phyloP scores from a whole-genome alignment of 2,797 vertebrate genomes.

The Pipistrellus kuhlii region DNA sequence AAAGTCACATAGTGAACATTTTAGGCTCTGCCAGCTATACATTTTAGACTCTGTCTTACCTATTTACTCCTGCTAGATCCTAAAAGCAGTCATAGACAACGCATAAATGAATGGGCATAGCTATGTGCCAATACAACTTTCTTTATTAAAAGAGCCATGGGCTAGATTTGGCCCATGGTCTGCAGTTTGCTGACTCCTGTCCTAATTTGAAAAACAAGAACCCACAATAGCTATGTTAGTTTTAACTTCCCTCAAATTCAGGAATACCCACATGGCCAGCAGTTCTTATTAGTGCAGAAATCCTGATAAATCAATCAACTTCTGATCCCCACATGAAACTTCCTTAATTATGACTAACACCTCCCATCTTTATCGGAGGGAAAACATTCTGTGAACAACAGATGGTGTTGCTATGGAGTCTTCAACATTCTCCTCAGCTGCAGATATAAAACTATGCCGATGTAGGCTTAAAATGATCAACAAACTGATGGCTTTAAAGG shows the following conservation, averaged over 20 bases:
- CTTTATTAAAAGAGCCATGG: background rate
- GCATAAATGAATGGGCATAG: background rate
- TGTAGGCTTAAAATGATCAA: constrained; percentile 80
- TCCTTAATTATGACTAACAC: constrained; percentile 86
- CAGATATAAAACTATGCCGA: constrained; percentile 83
- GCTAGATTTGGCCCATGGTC: background rate
- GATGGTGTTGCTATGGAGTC: constrained; percentile 85
- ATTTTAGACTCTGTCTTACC: background rate
- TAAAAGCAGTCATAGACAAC: background rate
- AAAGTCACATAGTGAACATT: background rate
- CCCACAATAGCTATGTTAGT: background rate
- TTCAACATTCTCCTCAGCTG: constrained; percentile 81
- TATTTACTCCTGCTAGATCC: background rate
- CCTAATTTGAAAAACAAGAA: background rate
- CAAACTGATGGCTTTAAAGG: constrained; percentile 81
- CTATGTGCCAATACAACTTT: constrained; percentile 41
- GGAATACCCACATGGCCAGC: background rate
- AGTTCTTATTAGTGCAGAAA: constrained; percentile 32
- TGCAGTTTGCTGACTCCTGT: background rate
- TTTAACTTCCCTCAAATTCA: background rate
- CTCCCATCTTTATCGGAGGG: constrained; percentile 81
- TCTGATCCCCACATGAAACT: constrained; percentile 83
- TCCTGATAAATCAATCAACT: constrained; percentile 77
- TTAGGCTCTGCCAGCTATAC: background rate
- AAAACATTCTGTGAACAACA: constrained; percentile 83